A percentile compares a stretch with the other conserved stretches of the same genome.
These are phyloP conservation scores for Drosophila simulans DNA, from an alignment of 1,140 invertebrate genomes.

Conservation along the genomic window DNA sequence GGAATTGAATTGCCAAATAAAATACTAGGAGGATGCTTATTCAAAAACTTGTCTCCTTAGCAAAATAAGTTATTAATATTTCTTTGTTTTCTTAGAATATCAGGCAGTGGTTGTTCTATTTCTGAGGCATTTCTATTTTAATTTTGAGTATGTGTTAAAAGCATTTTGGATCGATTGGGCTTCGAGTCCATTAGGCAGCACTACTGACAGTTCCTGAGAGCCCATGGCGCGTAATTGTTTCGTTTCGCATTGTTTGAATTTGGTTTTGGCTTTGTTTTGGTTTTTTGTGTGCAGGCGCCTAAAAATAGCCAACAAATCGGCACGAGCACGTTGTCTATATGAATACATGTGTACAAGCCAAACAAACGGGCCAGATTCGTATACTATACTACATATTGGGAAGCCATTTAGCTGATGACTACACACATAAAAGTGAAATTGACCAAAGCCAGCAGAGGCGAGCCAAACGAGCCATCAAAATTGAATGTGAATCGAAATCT, in stretches of 20 bases:
- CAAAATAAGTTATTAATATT: too few species aligned
- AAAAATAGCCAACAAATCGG: constrained; percentile 65
- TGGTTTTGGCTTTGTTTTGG: constrained; percentile 24
- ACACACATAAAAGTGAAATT: constrained; percentile 79
- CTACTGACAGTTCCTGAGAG: constrained; percentile 37
- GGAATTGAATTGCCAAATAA: neutral
- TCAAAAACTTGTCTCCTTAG: neutral
- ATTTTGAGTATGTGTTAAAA: neutral
- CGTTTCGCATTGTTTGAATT: constrained; percentile 39
- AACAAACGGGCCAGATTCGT: constrained; percentile 15
- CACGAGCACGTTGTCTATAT: constrained; percentile 67
- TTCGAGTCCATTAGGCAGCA: constrained; percentile 36
- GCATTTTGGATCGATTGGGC: constrained; percentile 24
- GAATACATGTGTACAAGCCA: constrained; percentile 37
- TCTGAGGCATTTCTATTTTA: too few species aligned
- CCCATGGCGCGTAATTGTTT: constrained; percentile 59
- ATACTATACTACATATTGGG: constrained; percentile 23
- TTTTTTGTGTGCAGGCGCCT: constrained; percentile 26
- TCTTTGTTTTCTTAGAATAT: neutral
- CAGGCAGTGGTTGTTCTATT: too few species aligned
- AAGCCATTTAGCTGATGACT: constrained; percentile 75
- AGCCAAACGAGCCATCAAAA: constrained; percentile 64
- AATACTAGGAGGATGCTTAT: too few species aligned
- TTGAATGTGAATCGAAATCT: constrained; percentile 57
- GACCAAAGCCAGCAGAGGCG: constrained; percentile 61